Base-by-base conservation (phyloP, 2,888 invertebrate species). In the Thyatira batis region DNA sequence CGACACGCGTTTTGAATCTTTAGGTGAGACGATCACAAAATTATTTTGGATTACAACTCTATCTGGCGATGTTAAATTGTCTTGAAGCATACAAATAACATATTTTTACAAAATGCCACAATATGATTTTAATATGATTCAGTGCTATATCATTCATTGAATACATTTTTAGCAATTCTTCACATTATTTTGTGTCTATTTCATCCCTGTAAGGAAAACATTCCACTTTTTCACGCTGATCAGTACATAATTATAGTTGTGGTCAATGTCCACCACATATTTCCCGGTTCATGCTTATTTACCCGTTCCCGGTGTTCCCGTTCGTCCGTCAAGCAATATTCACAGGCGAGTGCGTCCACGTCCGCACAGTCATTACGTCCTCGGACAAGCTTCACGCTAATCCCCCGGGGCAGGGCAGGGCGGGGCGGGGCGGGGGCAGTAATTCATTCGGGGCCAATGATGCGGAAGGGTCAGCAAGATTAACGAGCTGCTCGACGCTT, bases 381-480 rank as follows among this genome's bases (percentile, higher is more conserved):
- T 55, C 61, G 57, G 59, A 11, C 45, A 45, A 25, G 28, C 46
- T 30, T 39, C 54, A 44, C 51, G 52, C 28, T 39, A 17, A 45
- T 46, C 28, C 33, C 48, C 45, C 39, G 20, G 45, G 39, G 43
- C 50, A 49, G 13, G n/a, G n/a, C n/a, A n/a, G n/a, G n/a, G n/a
- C n/a, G n/a, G n/a, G n/a, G n/a, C 39, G 20, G 45, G 39, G 43
- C 50, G 46, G 13, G 30, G 46, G 55, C 69, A 65, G 67, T 77
- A 74, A 74, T 71, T 77, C 76, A 79, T 78, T 70, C 69, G 61
- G 55, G 65, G 57, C 72, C 80, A 77, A 80, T 82, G 81, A 78
- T 67, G 73, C 58, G 76, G 76, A 83, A 82, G 82, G 82, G 84
- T 76, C 81, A 73, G 74, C 66, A 71, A 75, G 81, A 82, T 82